Evolutionary conservation across 1,140 invertebrate genomes (phyloP), one percentile per base, ranked within the genome.

Genomic region (Phocides pigmalion): DNA sequence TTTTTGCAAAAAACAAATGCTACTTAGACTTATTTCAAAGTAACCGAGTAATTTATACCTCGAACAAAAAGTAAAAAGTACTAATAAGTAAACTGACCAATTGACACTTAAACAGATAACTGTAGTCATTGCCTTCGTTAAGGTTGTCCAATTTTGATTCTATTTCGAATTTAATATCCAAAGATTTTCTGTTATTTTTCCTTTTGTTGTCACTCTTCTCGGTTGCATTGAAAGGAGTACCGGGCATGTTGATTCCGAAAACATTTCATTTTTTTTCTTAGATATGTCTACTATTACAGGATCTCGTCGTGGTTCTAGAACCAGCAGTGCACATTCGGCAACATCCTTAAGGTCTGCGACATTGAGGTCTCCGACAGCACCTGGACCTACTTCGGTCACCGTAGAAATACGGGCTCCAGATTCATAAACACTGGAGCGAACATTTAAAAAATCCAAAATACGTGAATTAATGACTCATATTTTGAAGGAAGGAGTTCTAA

Each of bases 281-380:
- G 53, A 42, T 58, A 58, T 58, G 39, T 56, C 35, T 64, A 28
- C 79, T 93, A 58, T 58, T 93, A 75, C 83, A 95, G 95, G 94
- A 63, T 95, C 94, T 62, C 91, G 94, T 51, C 92, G 94, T 50
- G 94, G 94, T 50, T 95, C 94, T 54, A 93, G 93, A 73, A 93
- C 93, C 4, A 95, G 95, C 81, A 95, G 94, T 66, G 95, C 93
- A 59, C 93, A 94, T 54, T 95, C 94, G 1, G 94, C 93, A 0
- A 89, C 92, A 2, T 94, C 94, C 6, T 91, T 94, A 58, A 80
- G 89, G 49, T 91, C 89, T 35, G 87, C 87, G 0, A 89, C 86
- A 8, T 70, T 91, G 11, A 76, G 89, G 5, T 91, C 89, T 1
- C 89, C 89, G 3, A 91, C 84, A 8, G 75, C 89, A 8, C 74